Evolutionary conservation across 2,888 invertebrate species (phyloP), one percentile per base, ranked within the genome.

Genomic region (Drosophila anceps): DNA sequence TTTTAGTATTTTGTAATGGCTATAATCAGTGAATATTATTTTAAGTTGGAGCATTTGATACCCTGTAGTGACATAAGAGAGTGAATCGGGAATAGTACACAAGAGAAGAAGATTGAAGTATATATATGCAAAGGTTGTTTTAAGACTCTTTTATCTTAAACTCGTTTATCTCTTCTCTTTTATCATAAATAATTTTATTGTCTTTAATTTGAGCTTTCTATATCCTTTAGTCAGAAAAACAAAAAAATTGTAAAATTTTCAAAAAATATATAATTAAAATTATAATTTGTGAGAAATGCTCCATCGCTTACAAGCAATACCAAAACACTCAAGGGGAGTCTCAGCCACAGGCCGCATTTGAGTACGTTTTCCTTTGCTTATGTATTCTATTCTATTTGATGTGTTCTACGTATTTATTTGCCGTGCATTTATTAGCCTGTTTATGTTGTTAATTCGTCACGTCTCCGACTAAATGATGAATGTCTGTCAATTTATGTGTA

Each of bases 371-470:
- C 2, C 8, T 18, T 44, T 44, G 57, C 15, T n/a, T 18, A 65
- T 43, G 35, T 65, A 31, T 18, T 46, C 51, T 29, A 68, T 33
- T 54, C 27, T 44, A 4, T 55, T 71, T 48, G 59, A 24, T 59
- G 57, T 41, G 29, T 27, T 33, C 53, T 55, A 24, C 53, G 27
- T 54, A 43, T 75, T 55, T 75, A 69, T 65, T 75, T 75, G 35
- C 15, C 53, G 48, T 18, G 7, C 44, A 50, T 75, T 84, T 78
- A 85, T 85, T 80, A 81, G 76, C 71, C 77, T 74, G 73, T 68
- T 74, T 61, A 81, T 76, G 74, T 76, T 51, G 76, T 57, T 86
- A 88, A 86, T 90, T 82, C 80, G 88, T 90, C 90, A 86, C 86
- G 90, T 90, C 60, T 67, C 18, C 61, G 55, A 61, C 69, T 64